Evolutionary conservation across 2,113 vertebrate species (phyloP).

Genomic region (Equus przewalskii): DNA sequence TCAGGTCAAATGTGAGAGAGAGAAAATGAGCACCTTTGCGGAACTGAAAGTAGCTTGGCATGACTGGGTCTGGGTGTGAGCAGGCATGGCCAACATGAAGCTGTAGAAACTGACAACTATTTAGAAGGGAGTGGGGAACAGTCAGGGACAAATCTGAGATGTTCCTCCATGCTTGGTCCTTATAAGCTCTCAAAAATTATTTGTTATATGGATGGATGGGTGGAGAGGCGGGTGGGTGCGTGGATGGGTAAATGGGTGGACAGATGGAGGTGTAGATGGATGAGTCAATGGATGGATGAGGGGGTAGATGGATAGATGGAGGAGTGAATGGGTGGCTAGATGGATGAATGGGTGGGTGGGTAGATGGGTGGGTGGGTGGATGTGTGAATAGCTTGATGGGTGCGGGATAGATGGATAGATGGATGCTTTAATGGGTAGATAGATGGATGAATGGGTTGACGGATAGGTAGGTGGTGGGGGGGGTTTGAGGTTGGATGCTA

Average conservation of each 20-base stretch:
- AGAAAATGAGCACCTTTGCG: background rate
- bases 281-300: too few relatives aligned
- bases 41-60: background rate
- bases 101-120: background rate
- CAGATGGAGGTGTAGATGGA: accelerated
- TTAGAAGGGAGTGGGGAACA: background rate
- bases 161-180: background rate
- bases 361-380: too few relatives aligned
- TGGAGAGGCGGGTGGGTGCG: background rate
- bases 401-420: background rate
- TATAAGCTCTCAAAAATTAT: background rate
- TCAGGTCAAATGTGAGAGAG: background rate
- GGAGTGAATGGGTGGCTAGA: background rate
- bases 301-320: background rate
- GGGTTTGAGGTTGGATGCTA: background rate
- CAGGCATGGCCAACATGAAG: background rate
- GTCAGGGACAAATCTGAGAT: background rate
- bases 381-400: background rate
- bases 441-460: background rate
- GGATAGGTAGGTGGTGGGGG: background rate
- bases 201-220: background rate
- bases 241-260: background rate
- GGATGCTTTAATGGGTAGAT: background rate
- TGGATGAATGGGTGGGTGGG: background rate
- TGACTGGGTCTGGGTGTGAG: background rate